phyloP scores from a whole-genome alignment of 2,113 vertebrate genomes.

The Scalopus aquaticus region DNA sequence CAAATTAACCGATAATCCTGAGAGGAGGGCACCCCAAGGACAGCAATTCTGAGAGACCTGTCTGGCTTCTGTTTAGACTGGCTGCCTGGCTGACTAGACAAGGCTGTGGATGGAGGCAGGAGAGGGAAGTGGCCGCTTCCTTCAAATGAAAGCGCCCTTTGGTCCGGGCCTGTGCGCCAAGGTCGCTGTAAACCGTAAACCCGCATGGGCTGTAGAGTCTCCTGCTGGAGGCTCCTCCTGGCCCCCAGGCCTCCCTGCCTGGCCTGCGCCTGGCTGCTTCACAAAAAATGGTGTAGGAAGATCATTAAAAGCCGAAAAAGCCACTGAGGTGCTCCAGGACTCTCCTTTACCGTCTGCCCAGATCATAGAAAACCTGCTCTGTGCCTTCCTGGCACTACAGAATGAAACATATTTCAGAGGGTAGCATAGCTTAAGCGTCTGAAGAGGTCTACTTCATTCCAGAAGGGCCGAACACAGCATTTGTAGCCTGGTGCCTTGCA shows the following conservation, averaged over 20 bases:
- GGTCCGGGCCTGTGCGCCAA: slow-evolving; percentile 63
- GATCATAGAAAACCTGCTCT: too few relatives aligned
- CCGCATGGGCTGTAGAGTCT: too few relatives aligned
- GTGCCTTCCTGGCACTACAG: too few relatives aligned
- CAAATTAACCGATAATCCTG: slow-evolving; percentile 3
- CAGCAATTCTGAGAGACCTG: slow-evolving; percentile 26
- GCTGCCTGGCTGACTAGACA: background rate
- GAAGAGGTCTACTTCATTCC: slow-evolving; percentile 2
- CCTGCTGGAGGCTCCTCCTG: background rate
- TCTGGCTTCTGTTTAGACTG: slow-evolving; percentile 11
- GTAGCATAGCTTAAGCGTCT: background rate
- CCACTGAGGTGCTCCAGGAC: too few relatives aligned
- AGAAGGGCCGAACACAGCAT: background rate
- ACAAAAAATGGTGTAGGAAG: too few relatives aligned
- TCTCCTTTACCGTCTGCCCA: too few relatives aligned
- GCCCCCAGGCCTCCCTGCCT: too few relatives aligned
- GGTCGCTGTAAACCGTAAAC: slow-evolving; percentile 68
- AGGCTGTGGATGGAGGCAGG: background rate
- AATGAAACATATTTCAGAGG: slow-evolving; percentile 34
- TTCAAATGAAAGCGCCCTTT: slow-evolving; percentile 62
- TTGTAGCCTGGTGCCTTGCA: background rate
- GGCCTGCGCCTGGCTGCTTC: too few relatives aligned
- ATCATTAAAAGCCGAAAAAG: too few relatives aligned
- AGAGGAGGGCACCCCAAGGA: background rate
- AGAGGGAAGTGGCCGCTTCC: background rate